Evolutionary conservation across 2,113 vertebrate species (phyloP).

Genomic region (Podiceps cristatus): DNA sequence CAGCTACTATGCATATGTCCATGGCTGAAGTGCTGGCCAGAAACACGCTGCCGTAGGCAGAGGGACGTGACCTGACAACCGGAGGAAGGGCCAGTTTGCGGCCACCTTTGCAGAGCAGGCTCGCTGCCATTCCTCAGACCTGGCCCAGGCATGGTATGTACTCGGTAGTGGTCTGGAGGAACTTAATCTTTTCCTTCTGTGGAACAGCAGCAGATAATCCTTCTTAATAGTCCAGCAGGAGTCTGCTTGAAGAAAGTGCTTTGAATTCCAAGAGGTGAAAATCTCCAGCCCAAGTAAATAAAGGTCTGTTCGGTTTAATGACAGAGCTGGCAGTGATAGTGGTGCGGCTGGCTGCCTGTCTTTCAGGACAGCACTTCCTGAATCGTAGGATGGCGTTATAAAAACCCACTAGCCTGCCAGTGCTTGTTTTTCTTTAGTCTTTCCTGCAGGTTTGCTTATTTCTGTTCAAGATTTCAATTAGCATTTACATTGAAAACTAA

Average conservation of each 20-base stretch:
- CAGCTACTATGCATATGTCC: background rate
- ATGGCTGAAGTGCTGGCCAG: background rate
- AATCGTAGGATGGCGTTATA: rapidly evolving
- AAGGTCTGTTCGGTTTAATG: rapidly evolving
- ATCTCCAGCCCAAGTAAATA: background rate
- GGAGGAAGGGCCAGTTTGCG: rapidly evolving
- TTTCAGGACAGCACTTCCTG: background rate
- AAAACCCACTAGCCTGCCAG: background rate
- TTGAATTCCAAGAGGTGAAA: background rate
- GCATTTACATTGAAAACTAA: background rate
- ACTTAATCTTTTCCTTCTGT: background rate
- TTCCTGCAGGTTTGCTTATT: background rate
- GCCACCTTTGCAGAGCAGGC: rapidly evolving
- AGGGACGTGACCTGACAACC: background rate
- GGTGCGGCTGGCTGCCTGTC: rapidly evolving
- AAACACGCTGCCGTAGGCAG: background rate
- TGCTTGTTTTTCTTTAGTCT: background rate
- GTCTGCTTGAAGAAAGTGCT: background rate
- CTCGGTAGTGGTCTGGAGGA: background rate
- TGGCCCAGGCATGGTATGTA: rapidly evolving
- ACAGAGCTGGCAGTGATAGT: rapidly evolving
- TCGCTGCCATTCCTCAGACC: rapidly evolving
- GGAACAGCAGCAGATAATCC: background rate
- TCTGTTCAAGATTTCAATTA: background rate
- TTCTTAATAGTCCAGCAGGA: background rate